phyloP scores from a whole-genome alignment of 2,113 vertebrate genomes.

The Mesocricetus auratus region DNA sequence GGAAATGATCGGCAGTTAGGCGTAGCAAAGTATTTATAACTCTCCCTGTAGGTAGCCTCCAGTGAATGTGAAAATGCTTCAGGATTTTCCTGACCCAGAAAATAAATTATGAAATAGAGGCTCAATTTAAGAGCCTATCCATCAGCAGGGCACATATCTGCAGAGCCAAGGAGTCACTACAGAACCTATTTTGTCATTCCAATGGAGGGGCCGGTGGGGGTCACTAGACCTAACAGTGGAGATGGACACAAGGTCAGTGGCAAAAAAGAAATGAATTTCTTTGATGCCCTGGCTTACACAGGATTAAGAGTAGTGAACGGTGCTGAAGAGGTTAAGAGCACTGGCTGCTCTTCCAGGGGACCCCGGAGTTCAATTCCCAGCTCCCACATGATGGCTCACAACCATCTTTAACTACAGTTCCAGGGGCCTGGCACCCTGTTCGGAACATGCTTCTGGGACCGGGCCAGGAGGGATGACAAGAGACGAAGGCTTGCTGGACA shows the following conservation, averaged over 20 bases:
- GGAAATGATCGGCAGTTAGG: background rate
- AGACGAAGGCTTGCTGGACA: background rate
- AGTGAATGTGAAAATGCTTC: background rate
- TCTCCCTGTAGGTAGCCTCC: background rate
- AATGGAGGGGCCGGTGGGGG: background rate
- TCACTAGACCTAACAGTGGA: background rate
- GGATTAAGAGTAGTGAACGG: background rate
- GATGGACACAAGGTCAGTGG: background rate
- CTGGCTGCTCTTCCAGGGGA: background rate
- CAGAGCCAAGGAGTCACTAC: background rate
- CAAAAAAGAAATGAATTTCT: background rate
- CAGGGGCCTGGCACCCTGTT: background rate
- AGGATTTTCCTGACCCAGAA: background rate
- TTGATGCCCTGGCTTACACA: background rate
- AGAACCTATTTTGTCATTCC: background rate
- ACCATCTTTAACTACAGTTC: background rate
- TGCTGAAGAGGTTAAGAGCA: background rate
- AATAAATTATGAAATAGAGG: background rate
- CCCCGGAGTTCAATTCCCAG: background rate
- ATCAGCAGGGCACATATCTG: background rate
- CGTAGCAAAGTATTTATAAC: background rate
- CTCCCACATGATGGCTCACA: background rate
- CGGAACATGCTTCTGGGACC: constrained; percentile 1
- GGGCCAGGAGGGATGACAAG: background rate
- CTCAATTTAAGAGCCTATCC: background rate